phyloP scores from a whole-genome alignment of 2,797 vertebrate species.

The Ciconia nigra region DNA sequence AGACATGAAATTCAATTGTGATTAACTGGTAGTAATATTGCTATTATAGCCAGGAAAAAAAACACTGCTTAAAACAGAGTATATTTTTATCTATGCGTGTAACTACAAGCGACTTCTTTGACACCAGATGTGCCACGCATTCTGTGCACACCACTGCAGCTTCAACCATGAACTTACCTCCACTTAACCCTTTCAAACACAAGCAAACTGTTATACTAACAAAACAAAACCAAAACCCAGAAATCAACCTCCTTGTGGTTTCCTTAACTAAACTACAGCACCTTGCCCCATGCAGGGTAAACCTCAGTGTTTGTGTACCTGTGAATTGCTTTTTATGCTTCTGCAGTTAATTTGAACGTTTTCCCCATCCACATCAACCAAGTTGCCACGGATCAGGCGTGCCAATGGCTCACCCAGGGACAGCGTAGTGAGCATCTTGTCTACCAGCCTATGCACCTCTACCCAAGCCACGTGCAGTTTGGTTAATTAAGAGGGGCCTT shows the following conservation, averaged over 20 bases:
- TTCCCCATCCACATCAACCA: not conserved
- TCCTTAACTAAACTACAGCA: not conserved
- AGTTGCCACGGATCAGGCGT: not conserved
- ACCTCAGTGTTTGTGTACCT: not conserved
- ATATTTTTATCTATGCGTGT: slow-evolving; percentile 33
- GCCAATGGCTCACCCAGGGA: not conserved
- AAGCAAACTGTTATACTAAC: not conserved
- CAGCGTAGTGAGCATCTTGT: accelerated
- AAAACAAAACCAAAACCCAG: not conserved
- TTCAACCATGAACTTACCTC: not conserved
- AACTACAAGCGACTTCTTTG: not conserved
- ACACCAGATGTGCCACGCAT: not conserved
- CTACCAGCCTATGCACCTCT: accelerated
- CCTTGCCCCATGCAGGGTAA: not conserved
- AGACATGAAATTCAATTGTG: not conserved
- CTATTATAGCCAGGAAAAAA: not conserved
- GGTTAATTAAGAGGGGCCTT: not conserved
- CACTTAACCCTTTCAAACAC: not conserved
- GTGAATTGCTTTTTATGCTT: not conserved
- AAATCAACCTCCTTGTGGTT: not conserved
- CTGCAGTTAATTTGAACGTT: not conserved
- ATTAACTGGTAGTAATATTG: slow-evolving; percentile 48
- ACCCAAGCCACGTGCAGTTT: not conserved
- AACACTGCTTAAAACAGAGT: slow-evolving; percentile 12
- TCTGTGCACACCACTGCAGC: not conserved